Evolutionary conservation across 2,888 invertebrate species (phyloP).

Genomic region (Aelia acuminata): DNA sequence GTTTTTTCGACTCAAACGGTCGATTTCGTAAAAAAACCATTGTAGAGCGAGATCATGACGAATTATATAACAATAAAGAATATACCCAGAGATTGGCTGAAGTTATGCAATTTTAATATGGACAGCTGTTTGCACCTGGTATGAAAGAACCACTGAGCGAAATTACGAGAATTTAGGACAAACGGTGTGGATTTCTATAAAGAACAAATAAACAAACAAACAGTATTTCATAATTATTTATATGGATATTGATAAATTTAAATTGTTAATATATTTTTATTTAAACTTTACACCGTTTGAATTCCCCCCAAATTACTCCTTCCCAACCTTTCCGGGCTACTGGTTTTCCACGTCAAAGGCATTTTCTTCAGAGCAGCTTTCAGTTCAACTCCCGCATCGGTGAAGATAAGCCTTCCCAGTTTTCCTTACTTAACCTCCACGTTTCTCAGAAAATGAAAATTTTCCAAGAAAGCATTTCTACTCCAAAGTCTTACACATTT

Average conservation of each 20-base stretch:
- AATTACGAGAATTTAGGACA: too few species aligned
- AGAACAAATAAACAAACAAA: too few species aligned
- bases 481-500: neutral
- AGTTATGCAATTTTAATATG: too few species aligned
- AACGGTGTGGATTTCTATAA: too few species aligned
- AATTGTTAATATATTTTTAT: neutral
- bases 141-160: too few species aligned
- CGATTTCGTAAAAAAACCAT: too few species aligned
- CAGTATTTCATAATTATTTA: too few species aligned
- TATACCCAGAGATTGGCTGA: too few species aligned
- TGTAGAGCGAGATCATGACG: too few species aligned
- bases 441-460: neutral
- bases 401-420: neutral
- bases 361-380: constrained; percentile 2
- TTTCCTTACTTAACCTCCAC: neutral
- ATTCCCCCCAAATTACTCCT: neutral
- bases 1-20: too few species aligned
- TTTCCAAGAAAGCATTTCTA: neutral
- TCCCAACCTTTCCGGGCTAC: constrained; percentile 1
- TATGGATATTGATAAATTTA: neutral
- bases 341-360: constrained; percentile 6
- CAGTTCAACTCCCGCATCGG: neutral
- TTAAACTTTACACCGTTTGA: neutral
- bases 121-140: too few species aligned
- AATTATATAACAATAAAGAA: too few species aligned